Evolutionary conservation across 1,140 invertebrate genomes (phyloP), one percentile per base, ranked within the genome.

Genomic region (Meloidogyne exigua): DNA sequence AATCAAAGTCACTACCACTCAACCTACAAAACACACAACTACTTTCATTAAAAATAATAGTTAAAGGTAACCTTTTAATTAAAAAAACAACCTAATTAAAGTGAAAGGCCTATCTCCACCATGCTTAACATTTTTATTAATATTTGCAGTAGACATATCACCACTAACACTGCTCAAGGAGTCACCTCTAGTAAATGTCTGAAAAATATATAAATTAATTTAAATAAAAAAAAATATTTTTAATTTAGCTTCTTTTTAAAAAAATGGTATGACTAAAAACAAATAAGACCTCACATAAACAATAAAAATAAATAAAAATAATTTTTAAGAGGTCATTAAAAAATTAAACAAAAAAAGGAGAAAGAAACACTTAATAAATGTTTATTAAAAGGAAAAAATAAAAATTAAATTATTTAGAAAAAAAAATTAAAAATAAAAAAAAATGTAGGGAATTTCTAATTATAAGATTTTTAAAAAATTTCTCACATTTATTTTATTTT

Each of bases 151-250:
- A 68, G 66, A 68, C 18, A n/a, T 68, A n/a, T 68, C 66, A 21
- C 66, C 66, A n/a, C 49, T 57, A n/a, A 21, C 66, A 68, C 66
- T 68, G 66, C 66, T 36, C n/a, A 36, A 68, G 7, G 66, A 68
- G n/a, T 13, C n/a, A n/a, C 39, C 39, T 9, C 66, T 4, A n/a
- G 21, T 68, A 42, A 68, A 68, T 32, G 66, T 68, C 66, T 68
- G 15, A n/a, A 42, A 7, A 42, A 39, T 15, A 67, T 18, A 18
- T 18, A 18, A 49, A 32, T 26, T 3, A 70, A 70, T 25, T 44
- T 42, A 44, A 42, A 42, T 21, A 44, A 71, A 28, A 23, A 28
- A 39, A 39, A 39, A 39, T 39, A 10, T 39, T 39, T 39, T 32
- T 32, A 32, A 7, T 32, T 32, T 32, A 32, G n/a, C n/a, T n/a